Evolutionary conservation across 2,888 invertebrate species (phyloP), one percentile per base, ranked within the genome.

Genomic region (Drosophila neotestacea): DNA sequence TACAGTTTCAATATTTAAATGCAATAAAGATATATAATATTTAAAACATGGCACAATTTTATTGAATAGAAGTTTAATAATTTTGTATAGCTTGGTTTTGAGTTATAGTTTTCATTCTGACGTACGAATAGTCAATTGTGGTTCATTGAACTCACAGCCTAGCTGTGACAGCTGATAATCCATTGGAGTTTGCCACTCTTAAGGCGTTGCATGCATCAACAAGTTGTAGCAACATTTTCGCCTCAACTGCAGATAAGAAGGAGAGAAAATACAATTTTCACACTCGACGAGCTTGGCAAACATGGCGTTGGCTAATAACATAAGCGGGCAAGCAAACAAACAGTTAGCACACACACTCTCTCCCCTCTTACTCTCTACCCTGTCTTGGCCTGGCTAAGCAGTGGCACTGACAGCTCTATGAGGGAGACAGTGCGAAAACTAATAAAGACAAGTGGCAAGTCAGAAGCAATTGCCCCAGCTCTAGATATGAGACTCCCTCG

Each of bases 381-480:
- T 7, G 30, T 42, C 2, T 5, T 9, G 48, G n/a, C 39, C 46
- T 6, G 27, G 16, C 50, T 62, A 64, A 70, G 70, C 74, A 77
- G 67, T 78, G 64, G 56, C 70, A 61, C 58, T 74, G 77, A 71
- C 71, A 73, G 75, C 54, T 22, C 38, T 32, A 36, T 16, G 36
- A n/a, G 59, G 28, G 64, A 72, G 60, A 32, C 63, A 73, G 69
- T 81, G 73, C 84, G 77, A 83, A 88, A 88, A 86, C 88, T 86
- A 86, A 86, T 86, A 86, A 86, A 86, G 88, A 86, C 85, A 88
- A 86, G 85, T 86, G 87, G 85, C 85, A 80, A 87, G 86, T 85
- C 86, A 78, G 76, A 69, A 75, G 81, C 87, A 73, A 71, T 70
- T 74, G 70, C 66, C 74, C 70, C 73, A 66, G 11, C 69, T 44